Percentiles rank a stretch among this genome's conserved stretches.
phyloP scores from a whole-genome alignment of 1,140 invertebrate species.

The Drosophila oshimai region DNA sequence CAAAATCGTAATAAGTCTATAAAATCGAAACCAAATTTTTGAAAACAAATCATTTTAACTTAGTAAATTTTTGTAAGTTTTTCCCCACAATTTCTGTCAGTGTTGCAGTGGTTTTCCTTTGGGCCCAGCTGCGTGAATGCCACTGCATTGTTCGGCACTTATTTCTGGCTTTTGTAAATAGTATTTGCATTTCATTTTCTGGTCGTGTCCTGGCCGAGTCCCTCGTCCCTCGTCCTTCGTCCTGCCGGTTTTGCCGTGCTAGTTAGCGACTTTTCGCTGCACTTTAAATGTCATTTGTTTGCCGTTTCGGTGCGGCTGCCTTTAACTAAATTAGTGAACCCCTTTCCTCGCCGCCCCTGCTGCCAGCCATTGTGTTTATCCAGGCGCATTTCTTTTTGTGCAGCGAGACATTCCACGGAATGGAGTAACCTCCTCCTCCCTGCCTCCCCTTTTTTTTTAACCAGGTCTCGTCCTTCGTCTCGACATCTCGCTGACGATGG shows the following conservation, averaged over 20 bases:
- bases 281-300: slow-evolving; percentile 78
- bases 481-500: slow-evolving; percentile 22
- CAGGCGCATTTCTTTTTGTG: slow-evolving; percentile 71
- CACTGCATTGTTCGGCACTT: slow-evolving; percentile 65
- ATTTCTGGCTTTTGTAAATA: slow-evolving; percentile 74
- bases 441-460: not conserved
- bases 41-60: too few species aligned
- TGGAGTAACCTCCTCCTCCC: too few species aligned
- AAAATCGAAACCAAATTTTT: too few species aligned
- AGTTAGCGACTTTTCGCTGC: slow-evolving; percentile 79
- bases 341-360: not conserved
- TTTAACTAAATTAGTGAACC: slow-evolving; percentile 75
- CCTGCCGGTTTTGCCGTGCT: slow-evolving; percentile 30
- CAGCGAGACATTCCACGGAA: slow-evolving; percentile 48
- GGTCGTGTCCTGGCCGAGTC: slow-evolving; percentile 35
- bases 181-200: slow-evolving; percentile 76
- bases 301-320: slow-evolving; percentile 62
- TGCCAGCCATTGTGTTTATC: slow-evolving; percentile 67
- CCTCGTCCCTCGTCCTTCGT: slow-evolving; percentile 11
- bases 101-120: slow-evolving; percentile 12
- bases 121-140: slow-evolving; percentile 30
- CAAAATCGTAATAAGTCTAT: too few species aligned
- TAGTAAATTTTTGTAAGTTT: too few species aligned
- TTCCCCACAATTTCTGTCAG: not conserved
- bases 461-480: slow-evolving; percentile 9